Conservation (phyloP, 2,797 vertebrate species). For the Sciurus carolinensis region DNA sequence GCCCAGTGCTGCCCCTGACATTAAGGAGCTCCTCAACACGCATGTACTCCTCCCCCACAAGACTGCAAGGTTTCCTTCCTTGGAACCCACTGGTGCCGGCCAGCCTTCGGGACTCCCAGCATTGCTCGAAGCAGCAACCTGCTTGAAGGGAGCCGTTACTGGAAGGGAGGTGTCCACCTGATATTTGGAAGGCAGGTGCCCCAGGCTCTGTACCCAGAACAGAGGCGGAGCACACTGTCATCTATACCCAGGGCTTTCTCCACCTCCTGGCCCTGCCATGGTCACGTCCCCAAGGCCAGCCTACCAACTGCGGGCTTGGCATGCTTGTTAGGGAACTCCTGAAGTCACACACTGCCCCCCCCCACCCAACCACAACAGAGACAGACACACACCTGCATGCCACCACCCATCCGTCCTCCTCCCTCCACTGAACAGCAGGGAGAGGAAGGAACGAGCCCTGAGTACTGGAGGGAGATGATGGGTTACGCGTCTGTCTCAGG, state of each 20-base stretch:
- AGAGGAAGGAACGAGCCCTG: background rate
- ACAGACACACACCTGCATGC: accelerated
- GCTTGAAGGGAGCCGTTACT: background rate
- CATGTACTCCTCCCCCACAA: accelerated
- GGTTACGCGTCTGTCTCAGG: too few relatives aligned
- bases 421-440: background rate
- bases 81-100: background rate
- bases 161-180: background rate
- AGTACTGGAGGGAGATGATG: background rate
- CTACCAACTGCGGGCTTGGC: background rate
- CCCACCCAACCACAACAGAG: background rate
- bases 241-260: accelerated
- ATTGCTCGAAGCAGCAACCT: background rate
- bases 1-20: accelerated
- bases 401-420: background rate
- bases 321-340: background rate
- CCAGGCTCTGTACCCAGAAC: background rate
- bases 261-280: background rate
- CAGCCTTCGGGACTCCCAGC: background rate
- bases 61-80: background rate
- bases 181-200: background rate
- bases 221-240: background rate
- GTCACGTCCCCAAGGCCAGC: background rate
- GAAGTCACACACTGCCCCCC: background rate
- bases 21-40: background rate